Evolutionary conservation across 2,888 invertebrate species (phyloP).

Genomic region (Microchrysa polita): DNA sequence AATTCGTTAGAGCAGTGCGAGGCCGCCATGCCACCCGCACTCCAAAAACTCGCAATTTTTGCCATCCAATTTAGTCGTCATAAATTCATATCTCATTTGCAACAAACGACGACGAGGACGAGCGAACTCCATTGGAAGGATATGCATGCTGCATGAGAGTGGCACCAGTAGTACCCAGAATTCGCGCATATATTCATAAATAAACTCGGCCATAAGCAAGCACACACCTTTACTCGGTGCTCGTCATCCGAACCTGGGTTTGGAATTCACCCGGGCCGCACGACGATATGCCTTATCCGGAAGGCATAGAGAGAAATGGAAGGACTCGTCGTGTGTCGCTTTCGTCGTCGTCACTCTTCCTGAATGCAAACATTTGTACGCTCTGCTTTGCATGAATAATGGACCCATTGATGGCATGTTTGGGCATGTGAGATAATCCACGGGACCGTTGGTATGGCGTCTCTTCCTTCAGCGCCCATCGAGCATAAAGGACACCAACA

Average conservation of each 20-base stretch:
- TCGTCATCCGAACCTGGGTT: not conserved
- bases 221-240: not conserved
- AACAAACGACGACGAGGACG: not conserved
- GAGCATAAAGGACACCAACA: too few relatives aligned
- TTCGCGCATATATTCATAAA: not conserved
- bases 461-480: not conserved
- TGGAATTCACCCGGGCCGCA: too few relatives aligned
- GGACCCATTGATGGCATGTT: conserved; percentile 45
- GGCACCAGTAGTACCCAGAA: too few relatives aligned
- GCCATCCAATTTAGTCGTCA: conserved; percentile 17
- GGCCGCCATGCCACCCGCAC: not conserved
- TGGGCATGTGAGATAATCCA: conserved; percentile 48
- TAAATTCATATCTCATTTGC: conserved; percentile 18
- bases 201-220: too few relatives aligned
- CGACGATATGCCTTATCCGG: too few relatives aligned
- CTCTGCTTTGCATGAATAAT: conserved; percentile 49
- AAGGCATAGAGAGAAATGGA: not conserved
- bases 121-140: not conserved
- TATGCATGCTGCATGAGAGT: too few relatives aligned
- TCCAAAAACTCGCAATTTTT: conserved; percentile 1
- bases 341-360: conserved; percentile 6
- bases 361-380: conserved; percentile 45
- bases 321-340: not conserved
- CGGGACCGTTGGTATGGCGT: not conserved
- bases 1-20: conserved; percentile 4